Evolutionary conservation across 2,797 vertebrate species (phyloP), one percentile per base, ranked within the genome.

Genomic region (Thripadectes ignobilis): DNA sequence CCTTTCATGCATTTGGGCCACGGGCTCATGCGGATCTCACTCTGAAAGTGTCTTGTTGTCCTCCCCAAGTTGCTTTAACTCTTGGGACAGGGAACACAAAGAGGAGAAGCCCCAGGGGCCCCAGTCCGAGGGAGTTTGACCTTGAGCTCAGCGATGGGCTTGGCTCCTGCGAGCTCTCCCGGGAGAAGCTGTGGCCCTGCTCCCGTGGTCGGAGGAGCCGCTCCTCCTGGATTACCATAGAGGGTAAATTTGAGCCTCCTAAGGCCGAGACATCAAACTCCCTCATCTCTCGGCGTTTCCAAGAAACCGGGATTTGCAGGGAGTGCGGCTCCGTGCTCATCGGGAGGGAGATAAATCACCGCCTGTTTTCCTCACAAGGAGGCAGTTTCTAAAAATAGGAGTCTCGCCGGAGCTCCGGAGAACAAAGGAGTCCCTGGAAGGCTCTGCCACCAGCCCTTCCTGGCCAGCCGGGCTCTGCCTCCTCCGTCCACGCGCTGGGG

Each of bases 331-430:
- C 87, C 59, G 46, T 36, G 88, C 83, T 79, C 87, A 9, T 94
- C 49, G 15, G 74, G 94, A 92, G 75, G 7, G 91, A 61, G 96
- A 89, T 92, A 90, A 94, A 92, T 87, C 85, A 88, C 93, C 61
- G 89, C 92, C n/a, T 97, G 97, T 89, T 97, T 94, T 96, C 97
- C 94, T 97, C 96, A 63, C 61, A 88, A 90, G 94, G 93, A 96
- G 78, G 66, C 89, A 34, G 90, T 57, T 95, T 54, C 97, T 97
- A 97, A 97, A 98, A 98, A 98, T 97, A 98, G 97, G 94, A 93
- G 59, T 69, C 19, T 85, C 8, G 14, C 91, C 59, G 92, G 92
- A 94, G 88, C 94, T 74, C 24, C 4, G 39, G 54, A 78, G 86
- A 97, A 95, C 97, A 97, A 97, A 97, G 85, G 97, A 97, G 88